phyloP scores from a whole-genome alignment of 2,888 invertebrate species.

The Anarsia innoxiella region DNA sequence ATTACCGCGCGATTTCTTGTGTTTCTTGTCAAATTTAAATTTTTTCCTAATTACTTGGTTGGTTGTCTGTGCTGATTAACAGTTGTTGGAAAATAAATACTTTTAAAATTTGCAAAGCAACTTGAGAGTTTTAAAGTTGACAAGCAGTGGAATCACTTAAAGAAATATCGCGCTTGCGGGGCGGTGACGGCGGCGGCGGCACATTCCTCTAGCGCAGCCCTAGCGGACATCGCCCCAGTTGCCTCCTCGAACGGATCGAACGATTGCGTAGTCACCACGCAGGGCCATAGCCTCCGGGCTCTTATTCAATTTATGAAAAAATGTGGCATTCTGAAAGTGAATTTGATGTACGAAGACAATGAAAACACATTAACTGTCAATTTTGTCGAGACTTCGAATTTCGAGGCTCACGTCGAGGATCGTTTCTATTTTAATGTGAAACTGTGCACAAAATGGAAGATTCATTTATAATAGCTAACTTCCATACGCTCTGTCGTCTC shows the following conservation, averaged over 20 bases:
- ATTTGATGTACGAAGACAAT: conserved; percentile 36
- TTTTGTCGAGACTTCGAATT: conserved; percentile 11
- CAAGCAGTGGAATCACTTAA: conserved; percentile 15
- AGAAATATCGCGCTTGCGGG: conserved; percentile 16
- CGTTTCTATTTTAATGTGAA: background rate
- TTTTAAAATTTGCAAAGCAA: no score
- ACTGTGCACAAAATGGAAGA: conserved; percentile 58
- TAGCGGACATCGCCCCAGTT: conserved; percentile 69
- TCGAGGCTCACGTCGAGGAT: background rate
- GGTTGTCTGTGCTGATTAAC: no score
- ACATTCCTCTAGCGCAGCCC: conserved; percentile 71
- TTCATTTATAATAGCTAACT: conserved; percentile 74
- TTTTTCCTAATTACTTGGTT: conserved; percentile 15
- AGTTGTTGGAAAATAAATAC: no score
- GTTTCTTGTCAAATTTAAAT: conserved; percentile 38
- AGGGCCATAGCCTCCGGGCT: conserved; percentile 40
- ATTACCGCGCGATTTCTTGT: conserved; percentile 44
- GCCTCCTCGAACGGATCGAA: conserved; percentile 73
- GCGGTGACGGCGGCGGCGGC: conserved; percentile 39
- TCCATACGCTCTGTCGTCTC: conserved; percentile 79
- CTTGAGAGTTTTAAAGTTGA: no score
- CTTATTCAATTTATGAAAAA: conserved; percentile 26
- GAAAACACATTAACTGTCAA: conserved; percentile 30
- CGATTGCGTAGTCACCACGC: conserved; percentile 62
- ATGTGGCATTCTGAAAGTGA: conserved; percentile 30